A percentile compares a stretch with the other conserved stretches of the same genome.
Conservation (phyloP, 2,113 vertebrate genomes). For the Hippocampus guttulatus region DNA sequence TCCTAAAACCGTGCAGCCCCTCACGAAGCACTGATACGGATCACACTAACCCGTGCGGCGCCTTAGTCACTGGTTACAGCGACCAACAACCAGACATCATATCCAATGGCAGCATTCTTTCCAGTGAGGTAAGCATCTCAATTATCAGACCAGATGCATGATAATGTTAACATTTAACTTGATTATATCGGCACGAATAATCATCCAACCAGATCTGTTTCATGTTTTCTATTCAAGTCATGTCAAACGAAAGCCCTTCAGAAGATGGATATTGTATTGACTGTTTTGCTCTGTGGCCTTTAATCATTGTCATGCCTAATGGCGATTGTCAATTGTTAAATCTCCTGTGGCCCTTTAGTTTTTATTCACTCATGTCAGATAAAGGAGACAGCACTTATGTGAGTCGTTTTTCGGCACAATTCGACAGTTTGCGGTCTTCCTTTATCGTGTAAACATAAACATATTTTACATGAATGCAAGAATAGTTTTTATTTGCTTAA, state of each 20-base stretch:
- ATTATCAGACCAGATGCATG: not conserved
- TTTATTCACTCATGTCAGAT: slow-evolving; percentile 16
- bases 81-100: slow-evolving; percentile 98
- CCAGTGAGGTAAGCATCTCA: slow-evolving; percentile 83
- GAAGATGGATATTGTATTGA: slow-evolving; percentile 21
- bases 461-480: not conserved
- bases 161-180: slow-evolving; percentile 2
- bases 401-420: not conserved
- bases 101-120: slow-evolving; percentile 94
- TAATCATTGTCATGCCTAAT: slow-evolving; percentile 27
- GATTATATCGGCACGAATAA: not conserved
- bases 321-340: slow-evolving; percentile 35
- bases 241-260: not conserved
- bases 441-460: too few species aligned
- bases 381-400: not conserved
- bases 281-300: slow-evolving; percentile 36
- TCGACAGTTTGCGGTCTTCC: not conserved
- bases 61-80: slow-evolving; percentile 88
- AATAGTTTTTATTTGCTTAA: not conserved
- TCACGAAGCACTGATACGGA: slow-evolving; percentile 86
- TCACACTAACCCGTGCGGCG: slow-evolving; percentile 88
- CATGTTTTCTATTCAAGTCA: not conserved
- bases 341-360: slow-evolving; percentile 34
- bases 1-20: slow-evolving; percentile 94
- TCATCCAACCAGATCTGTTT: not conserved